Base-by-base conservation (phyloP, 2,113 vertebrate genomes). In the Aegithalos caudatus region DNA sequence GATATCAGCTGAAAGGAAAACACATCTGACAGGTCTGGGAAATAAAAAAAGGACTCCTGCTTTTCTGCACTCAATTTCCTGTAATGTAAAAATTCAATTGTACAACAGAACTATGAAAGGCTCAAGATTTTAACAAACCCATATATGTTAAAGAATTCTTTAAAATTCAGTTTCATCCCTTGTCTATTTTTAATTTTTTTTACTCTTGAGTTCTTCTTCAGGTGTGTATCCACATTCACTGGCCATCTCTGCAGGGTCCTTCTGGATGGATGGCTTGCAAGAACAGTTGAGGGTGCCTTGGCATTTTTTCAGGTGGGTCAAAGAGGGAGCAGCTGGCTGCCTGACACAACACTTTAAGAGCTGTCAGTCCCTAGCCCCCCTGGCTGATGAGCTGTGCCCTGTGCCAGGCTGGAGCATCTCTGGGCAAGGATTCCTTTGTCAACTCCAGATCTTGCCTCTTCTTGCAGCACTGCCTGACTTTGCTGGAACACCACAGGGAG, bases 321-420 rank as follows among this genome's bases (percentile, higher is more conserved):
- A 47, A 48, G 40, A 53, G 13, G 45, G 31, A 85, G 78, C 57
- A 85, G 40, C 44, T 67, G 57, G 15, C 44, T 93, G 61, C 16
- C 44, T 69, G 31, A 7, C 33, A 7, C 2, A 53, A 14, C 70
- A 23, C 28, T 84, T 67, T 31, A 23, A 29, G 64, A 71, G 11
- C 29, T 82, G 33, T 35, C 74, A 58, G 38, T 10, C 24, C 21
- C 57, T 12, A 70, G 37, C 35, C 60, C 1, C 0, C 22, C 25
- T 16, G 8, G n/a, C 12, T 2, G 2, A 33, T 16, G 37, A 2
- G 5, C 25, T 38, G 40, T 56, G 72, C 25, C 23, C 1, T 2
- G 13, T 51, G 42, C 27, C 3, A 17, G 56, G 51, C 47, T 0
- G 2, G 47, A 81, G 17, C 31, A 37, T 33, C 0, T 0, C 53